phyloP scores from a whole-genome alignment of 2,888 invertebrate genomes.

The Mallateleia sp. region DNA sequence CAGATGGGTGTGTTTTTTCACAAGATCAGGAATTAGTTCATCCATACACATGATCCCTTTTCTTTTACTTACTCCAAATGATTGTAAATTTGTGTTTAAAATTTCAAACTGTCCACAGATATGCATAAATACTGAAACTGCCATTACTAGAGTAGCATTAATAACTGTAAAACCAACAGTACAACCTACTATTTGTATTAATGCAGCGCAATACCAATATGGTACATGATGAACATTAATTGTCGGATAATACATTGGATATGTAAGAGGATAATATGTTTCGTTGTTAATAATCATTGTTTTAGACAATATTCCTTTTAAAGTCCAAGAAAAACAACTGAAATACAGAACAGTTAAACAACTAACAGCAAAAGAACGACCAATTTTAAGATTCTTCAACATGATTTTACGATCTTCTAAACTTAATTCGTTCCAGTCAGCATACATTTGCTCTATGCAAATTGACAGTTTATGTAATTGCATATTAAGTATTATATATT shows the following conservation, averaged over 20 bases:
- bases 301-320: not conserved
- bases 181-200: constrained; percentile 8
- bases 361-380: constrained; percentile 15
- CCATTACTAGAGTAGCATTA: not conserved
- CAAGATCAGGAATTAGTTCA: not conserved
- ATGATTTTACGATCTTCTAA: constrained; percentile 37
- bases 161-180: constrained; percentile 13
- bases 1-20: constrained; percentile 41
- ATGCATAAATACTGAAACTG: constrained; percentile 5
- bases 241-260: constrained; percentile 1
- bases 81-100: not conserved
- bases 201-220: constrained; percentile 1
- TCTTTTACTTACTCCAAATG: not conserved
- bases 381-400: not conserved
- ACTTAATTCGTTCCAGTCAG: constrained; percentile 35
- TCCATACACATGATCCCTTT: not conserved
- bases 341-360: constrained; percentile 2
- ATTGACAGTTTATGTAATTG: not conserved
- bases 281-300: constrained; percentile 19
- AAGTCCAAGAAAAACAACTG: constrained; percentile 1
- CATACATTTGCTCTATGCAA: constrained; percentile 25
- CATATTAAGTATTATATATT: constrained; percentile 22
- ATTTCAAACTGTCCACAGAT: constrained; percentile 31
- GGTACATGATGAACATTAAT: constrained; percentile 12
- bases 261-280: constrained; percentile 24